Conservation (phyloP, 2,797 vertebrate species). For the Lutjanus campechanus region DNA sequence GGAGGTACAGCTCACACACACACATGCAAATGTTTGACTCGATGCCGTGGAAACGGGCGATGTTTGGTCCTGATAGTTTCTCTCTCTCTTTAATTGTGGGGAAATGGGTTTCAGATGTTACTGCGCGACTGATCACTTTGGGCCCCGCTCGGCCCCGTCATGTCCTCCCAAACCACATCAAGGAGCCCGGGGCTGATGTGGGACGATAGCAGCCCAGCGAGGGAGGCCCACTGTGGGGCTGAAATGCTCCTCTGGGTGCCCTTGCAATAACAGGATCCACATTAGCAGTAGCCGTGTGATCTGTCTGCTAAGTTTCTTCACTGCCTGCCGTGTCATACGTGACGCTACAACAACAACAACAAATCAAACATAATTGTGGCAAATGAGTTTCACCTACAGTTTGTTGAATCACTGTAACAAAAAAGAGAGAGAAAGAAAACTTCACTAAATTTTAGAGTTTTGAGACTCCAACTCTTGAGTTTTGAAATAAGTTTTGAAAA, state of each 20-base stretch:
- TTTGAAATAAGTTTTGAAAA: too few relatives aligned
- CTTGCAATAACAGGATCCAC: slow-evolving; percentile 81
- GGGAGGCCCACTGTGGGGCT: slow-evolving; percentile 74
- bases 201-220: slow-evolving; percentile 82
- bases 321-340: slow-evolving; percentile 50
- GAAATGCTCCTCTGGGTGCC: slow-evolving; percentile 77
- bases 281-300: slow-evolving; percentile 81
- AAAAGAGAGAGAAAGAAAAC: too few relatives aligned
- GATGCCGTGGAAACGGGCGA: slow-evolving; percentile 85
- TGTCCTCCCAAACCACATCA: slow-evolving; percentile 89
- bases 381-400: neutral
- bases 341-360: slow-evolving; percentile 60
- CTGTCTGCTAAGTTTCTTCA: slow-evolving; percentile 60
- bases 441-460: too few relatives aligned
- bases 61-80: slow-evolving; percentile 88
- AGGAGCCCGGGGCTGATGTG: slow-evolving; percentile 77
- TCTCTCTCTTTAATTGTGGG: slow-evolving; percentile 88
- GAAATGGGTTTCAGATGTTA: slow-evolving; percentile 90
- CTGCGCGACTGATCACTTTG: slow-evolving; percentile 85
- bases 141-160: slow-evolving; percentile 80
- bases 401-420: neutral
- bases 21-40: slow-evolving; percentile 81
- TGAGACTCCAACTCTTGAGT: too few relatives aligned
- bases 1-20: slow-evolving; percentile 57
- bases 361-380: slow-evolving; percentile 19